Conservation (phyloP, 2,888 invertebrate species). For the Pyrocoelia pectoralis region DNA sequence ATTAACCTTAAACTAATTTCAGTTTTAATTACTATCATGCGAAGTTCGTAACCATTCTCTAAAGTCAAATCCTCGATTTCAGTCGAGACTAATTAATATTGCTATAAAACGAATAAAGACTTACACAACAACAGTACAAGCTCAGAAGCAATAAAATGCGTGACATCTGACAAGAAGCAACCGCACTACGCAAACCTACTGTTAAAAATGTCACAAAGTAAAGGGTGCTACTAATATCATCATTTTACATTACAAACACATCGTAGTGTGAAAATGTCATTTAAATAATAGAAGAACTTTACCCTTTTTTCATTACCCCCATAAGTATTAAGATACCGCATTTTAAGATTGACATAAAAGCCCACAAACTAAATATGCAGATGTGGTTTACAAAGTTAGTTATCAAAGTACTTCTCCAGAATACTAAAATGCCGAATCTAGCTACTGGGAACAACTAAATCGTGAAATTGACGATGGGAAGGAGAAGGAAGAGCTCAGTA, state of each 20-base stretch:
- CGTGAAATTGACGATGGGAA: constrained; percentile 32
- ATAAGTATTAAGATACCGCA: constrained; percentile 16
- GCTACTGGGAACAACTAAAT: constrained; percentile 34
- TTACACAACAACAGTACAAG: neutral
- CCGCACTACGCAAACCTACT: no score
- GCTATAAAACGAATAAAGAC: neutral
- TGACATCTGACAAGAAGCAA: neutral
- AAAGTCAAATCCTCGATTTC: neutral
- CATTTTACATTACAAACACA: no score
- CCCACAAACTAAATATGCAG: constrained; percentile 28
- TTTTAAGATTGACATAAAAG: constrained; percentile 23
- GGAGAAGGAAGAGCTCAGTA: constrained; percentile 26
- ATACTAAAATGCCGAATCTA: constrained; percentile 31
- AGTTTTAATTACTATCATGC: neutral
- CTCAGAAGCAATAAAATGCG: neutral
- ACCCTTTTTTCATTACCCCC: neutral
- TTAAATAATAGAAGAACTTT: no score
- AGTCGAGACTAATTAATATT: neutral
- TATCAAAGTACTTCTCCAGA: constrained; percentile 31
- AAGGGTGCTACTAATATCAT: no score
- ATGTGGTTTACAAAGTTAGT: constrained; percentile 31
- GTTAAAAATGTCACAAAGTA: no score
- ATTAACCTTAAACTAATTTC: neutral
- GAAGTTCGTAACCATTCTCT: neutral
- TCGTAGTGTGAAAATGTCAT: no score